Conservation (phyloP, 2,113 vertebrate genomes). For the Thryonomys swinderianus region DNA sequence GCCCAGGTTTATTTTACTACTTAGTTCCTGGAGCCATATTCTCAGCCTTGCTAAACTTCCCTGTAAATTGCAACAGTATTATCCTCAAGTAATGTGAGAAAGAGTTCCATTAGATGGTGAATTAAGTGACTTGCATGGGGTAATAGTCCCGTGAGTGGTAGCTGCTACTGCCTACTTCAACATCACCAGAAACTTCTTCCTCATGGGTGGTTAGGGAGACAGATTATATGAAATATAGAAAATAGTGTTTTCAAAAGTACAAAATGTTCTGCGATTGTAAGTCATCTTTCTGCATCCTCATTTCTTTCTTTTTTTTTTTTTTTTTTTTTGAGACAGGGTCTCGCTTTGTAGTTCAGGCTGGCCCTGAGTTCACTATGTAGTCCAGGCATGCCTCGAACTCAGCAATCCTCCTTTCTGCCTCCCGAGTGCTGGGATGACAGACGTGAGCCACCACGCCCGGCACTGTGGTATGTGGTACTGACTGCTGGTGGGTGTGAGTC, state of each 20-base stretch:
- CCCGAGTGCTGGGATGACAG: too few relatives aligned
- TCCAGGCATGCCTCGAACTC: too few relatives aligned
- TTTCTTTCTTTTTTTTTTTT: too few relatives aligned
- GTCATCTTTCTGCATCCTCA: not conserved
- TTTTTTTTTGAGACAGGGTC: too few relatives aligned
- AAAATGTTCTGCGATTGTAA: not conserved
- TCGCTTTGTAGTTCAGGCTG: too few relatives aligned
- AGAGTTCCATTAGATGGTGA: not conserved
- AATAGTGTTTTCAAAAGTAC: not conserved
- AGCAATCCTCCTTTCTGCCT: too few relatives aligned
- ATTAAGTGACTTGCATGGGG: not conserved
- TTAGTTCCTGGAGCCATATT: not conserved
- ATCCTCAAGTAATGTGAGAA: not conserved
- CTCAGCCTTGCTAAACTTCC: not conserved
- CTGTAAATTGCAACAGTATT: not conserved
- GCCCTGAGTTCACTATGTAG: too few relatives aligned
- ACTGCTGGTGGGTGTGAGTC: too few relatives aligned
- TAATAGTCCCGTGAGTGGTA: not conserved
- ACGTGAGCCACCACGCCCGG: too few relatives aligned
- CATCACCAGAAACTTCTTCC: not conserved
- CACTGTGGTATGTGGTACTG: too few relatives aligned
- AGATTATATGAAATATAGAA: not conserved
- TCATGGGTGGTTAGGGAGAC: not conserved
- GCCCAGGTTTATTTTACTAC: constrained; percentile 10
- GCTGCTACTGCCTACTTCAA: not conserved